Base-by-base conservation (phyloP, 2,113 vertebrate genomes). In the Bothrops jararaca region DNA sequence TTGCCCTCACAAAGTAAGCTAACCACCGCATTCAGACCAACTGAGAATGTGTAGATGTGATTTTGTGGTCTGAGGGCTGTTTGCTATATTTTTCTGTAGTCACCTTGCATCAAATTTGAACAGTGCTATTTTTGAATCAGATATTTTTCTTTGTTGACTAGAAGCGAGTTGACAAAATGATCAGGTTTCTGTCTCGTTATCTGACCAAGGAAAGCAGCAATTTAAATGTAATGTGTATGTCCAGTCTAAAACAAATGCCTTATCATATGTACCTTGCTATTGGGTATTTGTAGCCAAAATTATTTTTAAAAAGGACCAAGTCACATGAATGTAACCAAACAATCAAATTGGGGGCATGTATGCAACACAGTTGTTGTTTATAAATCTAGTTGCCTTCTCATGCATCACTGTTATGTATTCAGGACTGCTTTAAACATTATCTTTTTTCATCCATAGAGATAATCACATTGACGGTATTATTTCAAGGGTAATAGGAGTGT, bases 1-100 rank as follows among this genome's bases (percentile, higher is more conserved):
- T 96, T 96, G 96, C 96, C 97, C 94, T 96, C 97, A 96, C 97
- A 98, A 98, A 98, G 94, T 95, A 98, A 98, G 95, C 97, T 97
- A 96, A 97, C 96, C 97, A 96, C 96, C 97, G 97, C 97, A 97
- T 94, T 95, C 95, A 97, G 94, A 97, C 93, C 96, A 95, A 92
- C 60, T 91, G 86, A 90, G 45, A 93, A 90, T 94, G 74, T 91
- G 91, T 93, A 34, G 34, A 24, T 87, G n/a, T 94, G 54, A 86
- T 64, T 34, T 86, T 34, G 64, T 58, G 64, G 57, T 57, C n/a
- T 48, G 39, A 52, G n/a, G 45, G 89, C 56, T 45, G 29, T 89
- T 90, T 52, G 22, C 74, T 60, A 5, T 12, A 34, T 88, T 69
- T 42, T 45, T 11, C 56, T 87, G 42, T 86, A 64, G 60, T 86